Base-by-base conservation (phyloP, 1,140 invertebrate species). In the Goniozus legneri region DNA sequence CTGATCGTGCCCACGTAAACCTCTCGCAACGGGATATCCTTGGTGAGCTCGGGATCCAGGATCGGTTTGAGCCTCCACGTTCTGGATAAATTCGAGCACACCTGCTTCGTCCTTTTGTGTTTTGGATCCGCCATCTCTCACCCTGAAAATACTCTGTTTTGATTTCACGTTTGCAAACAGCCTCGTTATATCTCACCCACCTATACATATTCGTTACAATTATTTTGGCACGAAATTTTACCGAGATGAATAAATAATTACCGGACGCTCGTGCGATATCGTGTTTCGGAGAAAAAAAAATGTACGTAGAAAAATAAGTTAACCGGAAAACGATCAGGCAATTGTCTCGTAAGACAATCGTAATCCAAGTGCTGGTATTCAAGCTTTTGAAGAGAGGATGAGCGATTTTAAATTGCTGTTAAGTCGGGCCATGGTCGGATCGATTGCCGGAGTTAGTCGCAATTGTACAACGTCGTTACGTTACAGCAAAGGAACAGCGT, bases 1-100 rank as follows among this genome's bases (percentile, higher is more conserved):
- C 72, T 76, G 15, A 89, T 67, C 24, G 72, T 67, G 19, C 77
- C 84, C 4, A 82, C 71, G 57, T 80, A 86, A 1, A 83, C 82
- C 44, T 83, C 71, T 1, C 78, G 68, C 3, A 82, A 65, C 0
- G 77, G 69, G 20, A 81, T 67, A 3, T 79, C 69, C 34, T 76
- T 58, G 3, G 58, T 63, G 16, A 83, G 70, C 22, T 85, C 78
- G 48, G 78, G 65, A 3, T 76, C 53, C 4, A 85, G 57, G 20
- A 86, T 70, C 2, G 82, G 74, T 34, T 54, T 68, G 3, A 65
- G 61, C 16, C 31, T 54, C 60, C 61, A 65, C 19, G 53, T 27
- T 38, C 35, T 19, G 33, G n/a, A n/a, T n/a, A n/a, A n/a, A 48
- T 31, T 58, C 59, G 14, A 43, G 40, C 44, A 58, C 22, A 41